phyloP scores from a whole-genome alignment of 2,797 vertebrate species.

The Denticeps clupeoides region DNA sequence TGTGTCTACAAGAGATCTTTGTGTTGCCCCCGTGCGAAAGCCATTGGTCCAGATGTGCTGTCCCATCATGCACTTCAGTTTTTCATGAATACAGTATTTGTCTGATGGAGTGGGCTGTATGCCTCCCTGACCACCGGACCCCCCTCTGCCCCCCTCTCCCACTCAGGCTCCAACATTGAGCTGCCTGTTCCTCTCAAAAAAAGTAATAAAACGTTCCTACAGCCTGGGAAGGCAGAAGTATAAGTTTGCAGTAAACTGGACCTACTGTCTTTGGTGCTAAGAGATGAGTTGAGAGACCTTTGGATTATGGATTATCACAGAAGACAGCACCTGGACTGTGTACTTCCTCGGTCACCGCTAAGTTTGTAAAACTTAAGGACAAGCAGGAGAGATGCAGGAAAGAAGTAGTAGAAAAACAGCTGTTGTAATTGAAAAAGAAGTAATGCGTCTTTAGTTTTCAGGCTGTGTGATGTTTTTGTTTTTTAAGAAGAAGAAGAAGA shows the following conservation, averaged over 20 bases:
- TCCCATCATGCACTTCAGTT: slow-evolving; percentile 69
- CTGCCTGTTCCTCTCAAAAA: slow-evolving; percentile 29
- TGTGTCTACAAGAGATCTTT: slow-evolving; percentile 89
- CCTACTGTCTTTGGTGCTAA: too few species aligned
- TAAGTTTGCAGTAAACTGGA: too few species aligned
- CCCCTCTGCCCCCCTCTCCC: slow-evolving; percentile 38
- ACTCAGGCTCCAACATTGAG: slow-evolving; percentile 46
- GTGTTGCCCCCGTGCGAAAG: slow-evolving; percentile 64
- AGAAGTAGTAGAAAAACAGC: too few species aligned
- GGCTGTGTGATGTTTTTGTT: too few species aligned
- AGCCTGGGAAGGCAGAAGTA: too few species aligned
- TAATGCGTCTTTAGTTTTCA: not conserved
- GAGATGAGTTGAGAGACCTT: too few species aligned
- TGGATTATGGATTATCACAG: too few species aligned
- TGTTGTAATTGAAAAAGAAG: not conserved
- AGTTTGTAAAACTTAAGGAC: slow-evolving; percentile 21
- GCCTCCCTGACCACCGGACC: slow-evolving; percentile 35
- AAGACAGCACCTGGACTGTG: too few species aligned
- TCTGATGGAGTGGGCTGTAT: slow-evolving; percentile 56
- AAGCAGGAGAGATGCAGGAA: not conserved
- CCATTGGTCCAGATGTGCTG: slow-evolving; percentile 64
- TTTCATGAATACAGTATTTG: slow-evolving; percentile 68
- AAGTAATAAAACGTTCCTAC: too few species aligned
- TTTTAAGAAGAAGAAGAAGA: not conserved
- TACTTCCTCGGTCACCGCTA: too few species aligned